Conservation (phyloP, 2,113 vertebrate species). For the Calyptommatus sinebrachiatus region DNA sequence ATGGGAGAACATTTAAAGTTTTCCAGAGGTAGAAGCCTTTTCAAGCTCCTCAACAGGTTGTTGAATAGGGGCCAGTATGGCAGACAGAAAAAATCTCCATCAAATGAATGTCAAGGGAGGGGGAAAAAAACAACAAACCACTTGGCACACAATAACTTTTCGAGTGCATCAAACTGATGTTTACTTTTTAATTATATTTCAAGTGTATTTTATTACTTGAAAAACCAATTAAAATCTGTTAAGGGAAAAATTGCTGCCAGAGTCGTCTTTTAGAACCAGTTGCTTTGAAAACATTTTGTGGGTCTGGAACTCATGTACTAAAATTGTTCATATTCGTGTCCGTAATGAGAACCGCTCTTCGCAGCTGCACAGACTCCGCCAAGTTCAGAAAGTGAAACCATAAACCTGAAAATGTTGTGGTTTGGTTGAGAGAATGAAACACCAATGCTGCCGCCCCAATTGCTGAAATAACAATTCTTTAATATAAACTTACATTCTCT, state of each 20-base stretch:
- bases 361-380: background rate
- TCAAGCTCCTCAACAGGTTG: background rate
- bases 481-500: slow-evolving; percentile 3
- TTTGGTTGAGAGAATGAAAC: background rate
- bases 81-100: slow-evolving; percentile 17
- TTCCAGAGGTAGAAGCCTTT: background rate
- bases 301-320: background rate
- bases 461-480: slow-evolving; percentile 11
- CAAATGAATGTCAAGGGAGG: background rate
- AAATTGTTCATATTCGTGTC: background rate
- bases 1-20: background rate
- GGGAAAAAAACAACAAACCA: background rate
- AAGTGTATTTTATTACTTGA: background rate
- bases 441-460: background rate
- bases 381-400: background rate
- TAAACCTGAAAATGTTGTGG: slow-evolving; percentile 14
- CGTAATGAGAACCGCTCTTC: background rate
- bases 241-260: background rate
- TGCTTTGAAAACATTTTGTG: background rate
- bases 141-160: background rate
- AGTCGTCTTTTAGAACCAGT: background rate
- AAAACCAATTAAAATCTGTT: background rate
- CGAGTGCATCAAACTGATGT: background rate
- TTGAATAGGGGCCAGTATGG: background rate
- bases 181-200: background rate